Evolutionary conservation across 1,140 invertebrate genomes (phyloP), one percentile per base, ranked within the genome.

Genomic region (Drosophila repletoides): DNA sequence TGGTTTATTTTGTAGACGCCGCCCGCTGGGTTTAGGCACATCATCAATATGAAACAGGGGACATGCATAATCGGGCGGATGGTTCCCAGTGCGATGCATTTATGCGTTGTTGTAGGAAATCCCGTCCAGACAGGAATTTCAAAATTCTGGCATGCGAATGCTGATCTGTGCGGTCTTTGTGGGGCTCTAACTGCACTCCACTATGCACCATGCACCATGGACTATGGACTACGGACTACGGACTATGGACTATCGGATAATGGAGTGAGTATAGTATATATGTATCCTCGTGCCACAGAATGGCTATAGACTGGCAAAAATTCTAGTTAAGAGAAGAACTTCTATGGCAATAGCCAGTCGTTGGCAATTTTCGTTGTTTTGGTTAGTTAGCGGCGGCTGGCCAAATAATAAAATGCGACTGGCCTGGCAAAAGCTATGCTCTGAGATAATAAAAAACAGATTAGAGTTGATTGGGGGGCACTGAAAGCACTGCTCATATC

Each of bases 41-140:
- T 80, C 76, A 80, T 80, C 76, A 80, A 80, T 80, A 80, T 80
- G 76, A 80, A 80, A 74, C 56, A 71, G 72, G 76, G 76, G 76
- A 80, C 76, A 80, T 80, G 71, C 76, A 80, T 80, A 80, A 80
- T 80, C 76, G 76, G 76, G 76, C 71, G 76, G 76, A 74, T 80
- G 76, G 76, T 40, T 51, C 28, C 70, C 76, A 73, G 28, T 71
- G 64, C 65, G 51, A 61, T 80, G 76, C 76, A 80, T 79, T 74
- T 79, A 79, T 79, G 76, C 71, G 60, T 73, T 70, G 26, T 29
- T 49, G 31, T 73, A 79, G 76, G 76, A 80, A 80, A 80, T 80
- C 76, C 76, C 76, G 76, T 80, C 76, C 76, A 80, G 76, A 80
- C 76, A 80, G 76, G 76, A 79, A 80, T 80, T 80, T 66, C 41